Base-by-base conservation (phyloP, 23 tunicate genomes). In the Ciona savignyi region DNA sequence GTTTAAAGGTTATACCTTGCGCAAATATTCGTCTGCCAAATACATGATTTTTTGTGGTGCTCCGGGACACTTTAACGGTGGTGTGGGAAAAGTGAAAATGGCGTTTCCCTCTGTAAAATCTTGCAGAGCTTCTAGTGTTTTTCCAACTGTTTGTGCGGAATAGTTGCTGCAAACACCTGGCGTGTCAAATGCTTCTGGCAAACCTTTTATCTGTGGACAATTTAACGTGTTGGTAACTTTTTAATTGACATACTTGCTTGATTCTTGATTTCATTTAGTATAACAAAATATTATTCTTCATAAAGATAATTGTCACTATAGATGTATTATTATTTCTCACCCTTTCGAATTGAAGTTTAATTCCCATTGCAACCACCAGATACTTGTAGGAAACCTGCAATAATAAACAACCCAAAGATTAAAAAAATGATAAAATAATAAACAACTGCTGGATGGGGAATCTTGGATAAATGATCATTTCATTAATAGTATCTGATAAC, bases 1-100 rank as follows among this genome's bases (percentile, higher is more conserved):
- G n/a, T n/a, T n/a, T n/a, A n/a, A n/a, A n/a, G n/a, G n/a, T n/a
- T 63, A 42, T 42, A 80, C 93, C 73, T 93, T 93, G 30, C 84
- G 68, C 23, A 86, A 86, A 68, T 76, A 86, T 68, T 87, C 93
- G 25, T 93, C 93, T 24, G 86, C 93, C 6, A 93, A 68, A 32
- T 86, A 93, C 98, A 93, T 93, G 26, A 93, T 93, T 67, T 93
- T 93, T 34, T 93, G 98, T 2, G 98, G 98, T 25, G 98, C 98
- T 25, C 98, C 98, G 25, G 98, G 88, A 30, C 98, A 93, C 77
- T 93, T 93, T 3, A 93, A 70, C 1, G 98, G 93, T 27, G 88
- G 90, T 23, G 69, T 32, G 0, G 98, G 98, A 73, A 93, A 93
- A 0, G 98, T 93, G 64, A 93, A 93, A 32, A 93, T 86, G 11